A percentile compares a stretch with the other conserved stretches of the same genome.
phyloP scores from a whole-genome alignment of 1,140 invertebrate species.

The Drosophila novamexicana region DNA sequence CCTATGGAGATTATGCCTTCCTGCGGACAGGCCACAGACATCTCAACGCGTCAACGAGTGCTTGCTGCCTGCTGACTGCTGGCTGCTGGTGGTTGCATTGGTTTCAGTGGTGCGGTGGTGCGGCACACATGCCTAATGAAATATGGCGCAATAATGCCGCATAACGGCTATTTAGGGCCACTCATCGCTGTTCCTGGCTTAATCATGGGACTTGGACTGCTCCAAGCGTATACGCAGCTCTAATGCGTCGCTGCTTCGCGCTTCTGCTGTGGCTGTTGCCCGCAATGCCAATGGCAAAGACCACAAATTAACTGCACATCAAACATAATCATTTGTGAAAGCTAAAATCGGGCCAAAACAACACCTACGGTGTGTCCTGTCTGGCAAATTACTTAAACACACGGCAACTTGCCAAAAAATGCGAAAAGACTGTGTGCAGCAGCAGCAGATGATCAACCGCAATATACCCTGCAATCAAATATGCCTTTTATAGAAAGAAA shows the following conservation, averaged over 20 bases:
- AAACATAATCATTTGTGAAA: constrained; percentile 83
- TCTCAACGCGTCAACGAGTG: constrained; percentile 23
- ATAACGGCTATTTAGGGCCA: constrained; percentile 81
- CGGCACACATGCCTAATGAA: constrained; percentile 67
- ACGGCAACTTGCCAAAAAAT: constrained; percentile 48
- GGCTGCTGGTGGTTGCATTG: background rate
- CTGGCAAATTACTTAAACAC: constrained; percentile 78
- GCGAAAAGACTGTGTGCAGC: background rate
- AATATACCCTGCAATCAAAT: constrained; percentile 7
- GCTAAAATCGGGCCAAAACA: constrained; percentile 61
- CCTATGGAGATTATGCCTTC: constrained; percentile 83
- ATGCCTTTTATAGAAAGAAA: no score
- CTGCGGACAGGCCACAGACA: constrained; percentile 41
- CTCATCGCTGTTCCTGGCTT: constrained; percentile 48
- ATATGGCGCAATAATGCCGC: constrained; percentile 79
- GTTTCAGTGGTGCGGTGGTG: background rate
- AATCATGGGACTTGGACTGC: constrained; percentile 22
- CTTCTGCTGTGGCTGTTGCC: constrained; percentile 55
- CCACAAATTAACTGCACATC: constrained; percentile 81
- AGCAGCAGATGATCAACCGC: background rate
- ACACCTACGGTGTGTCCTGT: constrained; percentile 62
- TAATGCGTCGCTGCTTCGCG: constrained; percentile 72
- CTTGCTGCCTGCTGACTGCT: constrained; percentile 5
- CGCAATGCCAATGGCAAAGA: constrained; percentile 42
- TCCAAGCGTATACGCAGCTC: constrained; percentile 15